These are phyloP conservation scores for Alsophila aescularia DNA, from an alignment of 2,888 invertebrate species.

Conservation along the genomic window DNA sequence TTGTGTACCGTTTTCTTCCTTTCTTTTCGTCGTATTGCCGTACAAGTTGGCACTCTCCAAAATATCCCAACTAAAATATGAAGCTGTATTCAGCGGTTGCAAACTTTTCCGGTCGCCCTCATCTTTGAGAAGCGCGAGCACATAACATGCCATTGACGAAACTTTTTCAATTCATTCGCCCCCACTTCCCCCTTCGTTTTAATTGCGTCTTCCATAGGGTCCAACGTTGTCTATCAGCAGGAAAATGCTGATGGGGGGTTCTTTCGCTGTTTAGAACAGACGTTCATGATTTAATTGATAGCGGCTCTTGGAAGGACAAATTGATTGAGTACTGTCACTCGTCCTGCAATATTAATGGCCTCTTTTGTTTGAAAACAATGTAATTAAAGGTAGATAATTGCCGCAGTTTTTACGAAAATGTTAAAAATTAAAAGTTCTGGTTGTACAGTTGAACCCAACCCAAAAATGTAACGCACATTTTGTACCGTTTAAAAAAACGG, in stretches of 20 bases:
- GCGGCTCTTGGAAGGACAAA: slow-evolving; percentile 2
- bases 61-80: slow-evolving; percentile 11
- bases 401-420: too few species aligned
- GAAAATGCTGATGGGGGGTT: slow-evolving; percentile 17
- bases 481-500: too few species aligned
- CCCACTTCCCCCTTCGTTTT: slow-evolving; percentile 19
- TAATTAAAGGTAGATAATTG: too few species aligned
- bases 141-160: slow-evolving; percentile 19
- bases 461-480: too few species aligned
- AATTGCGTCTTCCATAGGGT: slow-evolving; percentile 19
- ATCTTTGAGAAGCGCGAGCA: slow-evolving; percentile 1
- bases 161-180: slow-evolving; percentile 27
- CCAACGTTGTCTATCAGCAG: slow-evolving; percentile 18
- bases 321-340: neutral
- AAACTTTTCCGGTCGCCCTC: slow-evolving; percentile 9
- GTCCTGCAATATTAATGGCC: neutral
- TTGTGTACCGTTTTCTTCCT: neutral
- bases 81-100: slow-evolving; percentile 9
- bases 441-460: too few species aligned
- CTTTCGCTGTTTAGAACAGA: neutral
- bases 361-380: neutral
- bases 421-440: too few species aligned
- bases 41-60: slow-evolving; percentile 3
- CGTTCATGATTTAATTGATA: slow-evolving; percentile 2
- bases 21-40: neutral